Evolutionary conservation across 2,797 vertebrate genomes (phyloP).

Genomic region (Crax fasciolata): DNA sequence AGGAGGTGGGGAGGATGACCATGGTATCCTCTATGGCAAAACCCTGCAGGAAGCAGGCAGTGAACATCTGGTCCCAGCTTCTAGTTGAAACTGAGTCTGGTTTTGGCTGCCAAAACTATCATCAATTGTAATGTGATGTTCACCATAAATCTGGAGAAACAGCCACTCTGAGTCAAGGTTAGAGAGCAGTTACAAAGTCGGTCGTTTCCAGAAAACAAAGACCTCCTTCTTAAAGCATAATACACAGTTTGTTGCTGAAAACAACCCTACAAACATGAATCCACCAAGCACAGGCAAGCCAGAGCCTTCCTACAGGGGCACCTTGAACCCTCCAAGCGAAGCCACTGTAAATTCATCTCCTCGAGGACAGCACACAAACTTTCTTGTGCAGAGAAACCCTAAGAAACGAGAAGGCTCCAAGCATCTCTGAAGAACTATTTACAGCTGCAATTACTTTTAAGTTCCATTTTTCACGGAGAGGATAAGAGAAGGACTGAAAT

Average conservation of each 20-base stretch:
- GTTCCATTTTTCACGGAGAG: neutral
- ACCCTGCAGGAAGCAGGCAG: neutral
- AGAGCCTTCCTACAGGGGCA: neutral
- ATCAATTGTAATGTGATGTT: neutral
- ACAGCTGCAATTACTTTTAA: neutral
- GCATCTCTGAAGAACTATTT: neutral
- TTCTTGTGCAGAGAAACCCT: neutral
- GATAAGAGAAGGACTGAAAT: neutral
- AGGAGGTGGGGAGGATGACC: neutral
- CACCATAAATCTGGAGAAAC: neutral
- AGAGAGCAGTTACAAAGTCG: neutral
- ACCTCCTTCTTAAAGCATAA: neutral
- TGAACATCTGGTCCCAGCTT: neutral
- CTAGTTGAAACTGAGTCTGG: neutral
- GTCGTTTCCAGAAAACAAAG: neutral
- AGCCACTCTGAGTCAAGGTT: neutral
- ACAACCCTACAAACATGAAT: neutral
- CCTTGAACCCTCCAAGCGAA: neutral
- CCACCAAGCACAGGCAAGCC: neutral
- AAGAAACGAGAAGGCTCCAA: neutral
- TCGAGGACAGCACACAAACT: neutral
- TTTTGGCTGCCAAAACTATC: neutral
- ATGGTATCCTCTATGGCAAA: neutral
- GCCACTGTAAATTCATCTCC: accelerated
- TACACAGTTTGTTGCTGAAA: neutral